Base-by-base conservation (phyloP, 2,888 invertebrate species). In the Antheraea assamensis region DNA sequence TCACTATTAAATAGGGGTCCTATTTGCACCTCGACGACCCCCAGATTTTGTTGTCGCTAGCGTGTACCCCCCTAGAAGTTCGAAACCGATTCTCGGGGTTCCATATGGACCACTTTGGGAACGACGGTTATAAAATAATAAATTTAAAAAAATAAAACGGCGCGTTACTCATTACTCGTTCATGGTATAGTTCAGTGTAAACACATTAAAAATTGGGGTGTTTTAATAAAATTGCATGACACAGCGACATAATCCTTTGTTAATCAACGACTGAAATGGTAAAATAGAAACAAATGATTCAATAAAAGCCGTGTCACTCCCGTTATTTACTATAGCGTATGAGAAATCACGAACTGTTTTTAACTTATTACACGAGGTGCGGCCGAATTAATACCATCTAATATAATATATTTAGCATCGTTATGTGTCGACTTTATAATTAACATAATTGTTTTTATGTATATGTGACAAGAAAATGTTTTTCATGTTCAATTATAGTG, bases 231-330 rank as follows among this genome's bases (percentile, higher is more conserved):
- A 68, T 68, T 68, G 68, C 68, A 68, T 68, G 74, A 74, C 74
- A 66, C 19, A 64, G 47, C 72, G 61, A 42, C 52, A 70, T 64
- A 74, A 73, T 74, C 76, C 74, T 74, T 74, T 74, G 72, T 58
- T 74, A 74, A 74, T 74, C 70, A 74, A 72, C 71, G 2, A 21
- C 52, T 58, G 72, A 64, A 72, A 72, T 35, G 47, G 61, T 35
- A 77, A 71, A 68, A 68, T 30, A 80, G 75, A 85, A 83, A 89
- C 79, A 81, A 89, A 87, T 87, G 85, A 81, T 79, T 71, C 72
- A 75, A 72, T 72, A 85, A 86, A 78, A 52, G 78, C 79, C 76
- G 73, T 80, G 84, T 89, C 88, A 88, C 79, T 75, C 74, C 72
- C 75, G 78, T 76, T 79, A 80, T 35, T 70, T 66, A 72, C 35